Percentiles rank a stretch among this genome's conserved stretches.
Evolutionary conservation across 2,113 vertebrate species (phyloP).

Genomic region (Motacilla tschutschensis): DNA sequence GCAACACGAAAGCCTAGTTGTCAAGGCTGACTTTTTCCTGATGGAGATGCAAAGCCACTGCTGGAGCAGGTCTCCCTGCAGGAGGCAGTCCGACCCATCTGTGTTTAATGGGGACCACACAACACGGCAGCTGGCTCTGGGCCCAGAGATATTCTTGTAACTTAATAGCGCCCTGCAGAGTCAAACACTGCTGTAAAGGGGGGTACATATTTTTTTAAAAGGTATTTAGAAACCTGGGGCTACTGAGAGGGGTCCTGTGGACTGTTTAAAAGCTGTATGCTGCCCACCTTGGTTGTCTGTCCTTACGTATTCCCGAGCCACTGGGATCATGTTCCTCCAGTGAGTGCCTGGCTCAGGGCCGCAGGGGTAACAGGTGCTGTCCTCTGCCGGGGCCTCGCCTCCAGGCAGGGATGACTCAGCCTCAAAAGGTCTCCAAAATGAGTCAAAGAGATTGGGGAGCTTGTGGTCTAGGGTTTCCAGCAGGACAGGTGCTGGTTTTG

Average conservation of each 20-base stretch:
- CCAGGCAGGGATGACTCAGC: not conserved
- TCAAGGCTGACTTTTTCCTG: not conserved
- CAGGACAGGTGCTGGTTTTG: accelerated
- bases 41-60: not conserved
- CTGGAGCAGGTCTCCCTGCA: not conserved
- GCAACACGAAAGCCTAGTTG: not conserved
- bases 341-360: not conserved
- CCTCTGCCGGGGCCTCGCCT: not conserved
- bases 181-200: not conserved
- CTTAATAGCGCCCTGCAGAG: constrained; percentile 5
- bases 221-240: not conserved
- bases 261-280: not conserved
- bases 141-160: constrained; percentile 27
- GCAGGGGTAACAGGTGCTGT: constrained; percentile 3
- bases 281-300: not conserved
- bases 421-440: not conserved
- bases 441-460: not conserved
- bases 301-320: not conserved
- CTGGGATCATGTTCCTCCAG: not conserved
- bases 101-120: constrained; percentile 46
- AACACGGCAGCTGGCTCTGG: not conserved
- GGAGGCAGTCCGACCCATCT: not conserved
- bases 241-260: not conserved
- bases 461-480: not conserved
- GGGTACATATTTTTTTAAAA: not conserved